phyloP scores from a whole-genome alignment of 2,113 vertebrate genomes.

The Tenrec ecaudatus region DNA sequence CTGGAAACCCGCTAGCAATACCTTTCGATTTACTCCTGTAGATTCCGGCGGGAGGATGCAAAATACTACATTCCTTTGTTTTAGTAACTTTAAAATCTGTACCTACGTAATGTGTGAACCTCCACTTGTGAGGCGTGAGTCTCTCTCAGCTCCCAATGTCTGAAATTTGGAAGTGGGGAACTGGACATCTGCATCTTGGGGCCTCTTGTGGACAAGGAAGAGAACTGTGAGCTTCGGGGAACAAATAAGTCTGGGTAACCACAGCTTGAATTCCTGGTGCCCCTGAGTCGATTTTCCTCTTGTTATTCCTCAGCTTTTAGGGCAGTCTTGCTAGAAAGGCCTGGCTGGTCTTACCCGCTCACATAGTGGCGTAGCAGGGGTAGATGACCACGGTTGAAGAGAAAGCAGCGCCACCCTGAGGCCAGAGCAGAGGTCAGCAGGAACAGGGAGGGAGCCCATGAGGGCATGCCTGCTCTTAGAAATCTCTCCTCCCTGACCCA shows the following conservation, averaged over 20 bases:
- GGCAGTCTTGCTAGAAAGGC: not conserved
- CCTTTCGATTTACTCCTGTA: too few relatives aligned
- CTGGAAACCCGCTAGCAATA: too few relatives aligned
- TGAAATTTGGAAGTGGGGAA: not conserved
- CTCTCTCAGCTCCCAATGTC: not conserved
- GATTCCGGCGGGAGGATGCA: not conserved
- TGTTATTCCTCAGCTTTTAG: not conserved
- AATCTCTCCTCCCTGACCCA: not conserved
- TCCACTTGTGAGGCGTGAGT: not conserved
- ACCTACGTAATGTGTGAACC: not conserved
- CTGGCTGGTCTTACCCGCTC: not conserved
- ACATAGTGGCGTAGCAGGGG: fast-evolving
- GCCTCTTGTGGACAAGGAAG: not conserved
- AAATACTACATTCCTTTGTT: not conserved
- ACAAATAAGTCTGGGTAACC: not conserved
- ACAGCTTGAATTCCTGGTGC: not conserved
- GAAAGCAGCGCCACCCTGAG: constrained; percentile 69
- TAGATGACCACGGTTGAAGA: not conserved
- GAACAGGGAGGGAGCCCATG: not conserved
- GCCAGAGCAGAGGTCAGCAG: not conserved
- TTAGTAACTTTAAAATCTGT: not conserved
- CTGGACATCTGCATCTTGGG: not conserved
- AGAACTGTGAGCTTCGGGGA: not conserved
- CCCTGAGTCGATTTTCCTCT: not conserved
- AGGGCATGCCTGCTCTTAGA: not conserved